phyloP scores from a whole-genome alignment of 2,888 invertebrate species.

The Sphaeridia pumilis region DNA sequence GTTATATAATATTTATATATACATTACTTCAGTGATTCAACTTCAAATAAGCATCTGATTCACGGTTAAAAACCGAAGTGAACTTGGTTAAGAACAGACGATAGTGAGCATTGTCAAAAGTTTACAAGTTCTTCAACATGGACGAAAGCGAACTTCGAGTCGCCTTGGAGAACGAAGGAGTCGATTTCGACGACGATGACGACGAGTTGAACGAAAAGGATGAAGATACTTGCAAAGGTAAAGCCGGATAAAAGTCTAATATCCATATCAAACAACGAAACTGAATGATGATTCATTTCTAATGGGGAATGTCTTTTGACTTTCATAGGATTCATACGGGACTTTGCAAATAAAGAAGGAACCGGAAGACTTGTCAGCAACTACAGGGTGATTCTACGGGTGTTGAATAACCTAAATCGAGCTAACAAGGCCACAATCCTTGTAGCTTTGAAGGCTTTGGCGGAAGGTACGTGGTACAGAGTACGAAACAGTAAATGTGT shows the following conservation, averaged over 20 bases:
- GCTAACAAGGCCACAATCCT: constrained; percentile 1
- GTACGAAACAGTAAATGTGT: background rate
- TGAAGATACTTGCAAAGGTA: constrained; percentile 6
- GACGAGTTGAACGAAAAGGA: constrained; percentile 14
- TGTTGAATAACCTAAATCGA: constrained; percentile 7
- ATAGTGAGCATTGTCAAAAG: too few relatives aligned
- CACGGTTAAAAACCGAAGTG: too few relatives aligned
- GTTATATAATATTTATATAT: too few relatives aligned
- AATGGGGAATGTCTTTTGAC: too few relatives aligned
- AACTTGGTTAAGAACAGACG: too few relatives aligned
- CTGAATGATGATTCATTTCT: too few relatives aligned
- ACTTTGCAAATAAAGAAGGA: constrained; percentile 12
- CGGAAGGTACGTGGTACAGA: constrained; percentile 1
- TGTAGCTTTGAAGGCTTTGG: constrained; percentile 5
- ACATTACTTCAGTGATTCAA: too few relatives aligned
- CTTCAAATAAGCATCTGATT: too few relatives aligned
- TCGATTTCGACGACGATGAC: constrained; percentile 8
- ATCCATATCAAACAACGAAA: too few relatives aligned
- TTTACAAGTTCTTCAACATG: too few relatives aligned
- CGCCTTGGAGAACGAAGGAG: constrained; percentile 12
- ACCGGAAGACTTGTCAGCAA: constrained; percentile 7
- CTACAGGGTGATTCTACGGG: constrained; percentile 9
- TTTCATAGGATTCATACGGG: constrained; percentile 12
- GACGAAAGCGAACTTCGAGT: constrained; percentile 13
- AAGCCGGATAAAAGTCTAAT: background rate